These are phyloP conservation scores for Perognathus longimembris DNA, from an alignment of 2,113 vertebrate species.

Conservation along the genomic window DNA sequence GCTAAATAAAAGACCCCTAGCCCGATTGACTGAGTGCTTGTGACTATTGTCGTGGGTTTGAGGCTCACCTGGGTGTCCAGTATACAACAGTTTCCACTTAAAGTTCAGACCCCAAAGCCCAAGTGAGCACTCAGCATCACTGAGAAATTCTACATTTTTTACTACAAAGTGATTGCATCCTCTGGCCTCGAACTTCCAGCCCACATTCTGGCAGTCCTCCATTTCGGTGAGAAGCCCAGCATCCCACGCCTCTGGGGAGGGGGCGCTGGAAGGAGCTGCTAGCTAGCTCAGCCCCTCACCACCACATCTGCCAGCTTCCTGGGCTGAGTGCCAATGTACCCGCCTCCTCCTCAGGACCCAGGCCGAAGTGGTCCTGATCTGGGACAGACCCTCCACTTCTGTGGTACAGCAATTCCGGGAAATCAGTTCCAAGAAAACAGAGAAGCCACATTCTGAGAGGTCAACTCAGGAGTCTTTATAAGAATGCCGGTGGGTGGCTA, in stretches of 20 bases:
- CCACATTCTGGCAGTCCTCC: neutral
- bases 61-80: too few relatives aligned
- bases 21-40: too few relatives aligned
- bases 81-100: too few relatives aligned
- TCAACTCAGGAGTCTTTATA: too few relatives aligned
- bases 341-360: neutral
- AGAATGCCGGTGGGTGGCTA: too few relatives aligned
- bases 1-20: too few relatives aligned
- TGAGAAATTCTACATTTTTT: constrained; percentile 15
- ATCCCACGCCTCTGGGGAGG: neutral
- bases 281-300: neutral
- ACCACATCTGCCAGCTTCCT: neutral
- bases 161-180: neutral
- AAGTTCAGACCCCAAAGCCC: neutral
- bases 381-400: too few relatives aligned
- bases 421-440: too few relatives aligned
- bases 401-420: too few relatives aligned
- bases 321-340: accelerated
- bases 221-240: neutral
- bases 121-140: neutral
- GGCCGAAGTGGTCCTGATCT: neutral
- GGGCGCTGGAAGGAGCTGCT: neutral
- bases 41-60: too few relatives aligned
- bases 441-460: too few relatives aligned
- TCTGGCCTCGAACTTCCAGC: neutral